A percentile compares a stretch with the other conserved stretches of the same genome.
phyloP scores from a whole-genome alignment of 1,140 invertebrate genomes.

The Pentalonia nigronervosa region DNA sequence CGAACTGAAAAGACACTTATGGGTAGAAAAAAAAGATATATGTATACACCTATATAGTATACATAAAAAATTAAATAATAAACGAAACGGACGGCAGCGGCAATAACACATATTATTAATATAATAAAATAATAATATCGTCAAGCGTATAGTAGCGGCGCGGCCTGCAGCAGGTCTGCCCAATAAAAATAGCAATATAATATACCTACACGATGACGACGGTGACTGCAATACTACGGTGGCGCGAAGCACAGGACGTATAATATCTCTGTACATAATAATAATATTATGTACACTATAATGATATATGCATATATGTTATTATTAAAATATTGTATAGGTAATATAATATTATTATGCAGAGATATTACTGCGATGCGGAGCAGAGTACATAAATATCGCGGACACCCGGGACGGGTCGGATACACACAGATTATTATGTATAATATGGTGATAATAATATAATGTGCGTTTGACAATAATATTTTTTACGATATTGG shows the following conservation, averaged over 20 bases:
- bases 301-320: background rate
- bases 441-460: background rate
- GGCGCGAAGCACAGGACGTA: background rate
- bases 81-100: background rate
- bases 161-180: background rate
- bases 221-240: background rate
- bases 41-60: background rate
- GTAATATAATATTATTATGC: constrained; percentile 2
- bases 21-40: background rate
- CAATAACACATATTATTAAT: background rate
- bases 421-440: background rate
- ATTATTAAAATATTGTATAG: background rate
- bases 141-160: background rate
- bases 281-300: background rate
- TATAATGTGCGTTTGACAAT: background rate
- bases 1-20: background rate
- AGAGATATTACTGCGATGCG: background rate
- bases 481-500: constrained; percentile 34
- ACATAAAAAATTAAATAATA: background rate
- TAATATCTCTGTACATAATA: background rate
- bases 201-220: background rate
- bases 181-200: background rate
- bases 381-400: constrained; percentile 34
- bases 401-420: constrained; percentile 15
- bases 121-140: background rate